Percentiles rank a stretch among this genome's conserved stretches.
Conservation (phyloP, 2,797 vertebrate species). For the Ctenopoma kingsleyae region DNA sequence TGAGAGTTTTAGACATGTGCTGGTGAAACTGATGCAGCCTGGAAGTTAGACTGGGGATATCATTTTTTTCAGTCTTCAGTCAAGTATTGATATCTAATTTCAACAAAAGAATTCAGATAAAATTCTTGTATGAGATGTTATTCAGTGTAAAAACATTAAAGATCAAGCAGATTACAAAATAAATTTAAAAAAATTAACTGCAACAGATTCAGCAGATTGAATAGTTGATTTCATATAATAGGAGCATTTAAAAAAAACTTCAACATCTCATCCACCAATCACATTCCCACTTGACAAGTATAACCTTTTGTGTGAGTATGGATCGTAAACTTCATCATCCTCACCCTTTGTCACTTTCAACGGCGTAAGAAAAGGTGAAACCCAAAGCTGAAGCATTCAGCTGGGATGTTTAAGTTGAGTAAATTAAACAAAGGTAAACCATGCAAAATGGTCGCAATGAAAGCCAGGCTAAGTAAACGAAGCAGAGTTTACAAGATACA, state of each 20-base stretch:
- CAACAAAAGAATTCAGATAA: background rate
- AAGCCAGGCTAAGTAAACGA: constrained; percentile 98
- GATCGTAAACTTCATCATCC: constrained; percentile 87
- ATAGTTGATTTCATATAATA: constrained; percentile 17
- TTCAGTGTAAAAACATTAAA: background rate
- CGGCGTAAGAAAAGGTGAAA: constrained; percentile 88
- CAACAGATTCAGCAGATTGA: background rate
- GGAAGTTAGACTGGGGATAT: constrained; percentile 13
- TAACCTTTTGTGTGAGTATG: constrained; percentile 85
- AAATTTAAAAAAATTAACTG: constrained; percentile 10
- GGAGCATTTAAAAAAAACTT: background rate
- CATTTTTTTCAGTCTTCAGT: constrained; percentile 6
- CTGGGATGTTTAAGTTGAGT: constrained; percentile 96
- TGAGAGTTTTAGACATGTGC: constrained; percentile 41
- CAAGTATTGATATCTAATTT: background rate
- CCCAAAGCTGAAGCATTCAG: constrained; percentile 89
- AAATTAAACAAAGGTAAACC: constrained; percentile 99
- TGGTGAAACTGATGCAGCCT: constrained; percentile 43
- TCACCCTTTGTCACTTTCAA: constrained; percentile 87
- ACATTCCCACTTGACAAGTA: constrained; percentile 49
- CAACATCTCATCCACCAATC: constrained; percentile 41
- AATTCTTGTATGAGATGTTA: background rate
- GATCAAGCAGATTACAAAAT: background rate
- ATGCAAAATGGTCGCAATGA: constrained; percentile 97
- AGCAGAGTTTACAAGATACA: constrained; percentile 95